A percentile compares a stretch with the other conserved stretches of the same genome.
Evolutionary conservation across 1,140 invertebrate species (phyloP).

Genomic region (Wasmannia auropunctata): DNA sequence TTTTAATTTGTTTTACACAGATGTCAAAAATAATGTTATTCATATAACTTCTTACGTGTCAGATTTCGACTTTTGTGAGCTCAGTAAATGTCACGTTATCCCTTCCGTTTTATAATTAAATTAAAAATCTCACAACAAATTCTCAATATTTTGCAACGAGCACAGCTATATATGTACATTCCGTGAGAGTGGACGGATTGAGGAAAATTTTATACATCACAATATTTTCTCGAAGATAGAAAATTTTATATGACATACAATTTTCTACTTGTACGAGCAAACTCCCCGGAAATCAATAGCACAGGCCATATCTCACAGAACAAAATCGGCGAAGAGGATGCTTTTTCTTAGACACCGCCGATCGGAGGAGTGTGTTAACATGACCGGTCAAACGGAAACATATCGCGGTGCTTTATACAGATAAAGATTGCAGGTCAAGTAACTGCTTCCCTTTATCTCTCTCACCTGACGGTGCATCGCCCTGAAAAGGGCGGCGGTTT

Average conservation of each 20-base stretch:
- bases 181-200: background rate
- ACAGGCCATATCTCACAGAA: background rate
- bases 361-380: background rate
- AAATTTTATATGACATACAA: conserved; percentile 26
- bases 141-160: background rate
- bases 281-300: conserved; percentile 36
- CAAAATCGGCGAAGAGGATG: background rate
- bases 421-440: conserved; percentile 14
- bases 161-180: background rate
- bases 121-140: background rate
- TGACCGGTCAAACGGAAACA: background rate
- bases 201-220: conserved; percentile 6
- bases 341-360: background rate
- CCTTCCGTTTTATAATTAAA: conserved; percentile 1
- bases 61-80: background rate
- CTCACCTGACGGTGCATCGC: background rate
- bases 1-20: background rate
- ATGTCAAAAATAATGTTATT: conserved; percentile 1
- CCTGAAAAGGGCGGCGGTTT: background rate
- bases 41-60: background rate
- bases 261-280: background rate
- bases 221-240: conserved; percentile 4
- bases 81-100: background rate
- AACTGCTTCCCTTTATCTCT: background rate
- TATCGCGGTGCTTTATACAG: background rate